Conservation (phyloP, 2,888 invertebrate genomes). For the Drosophila testacea region DNA sequence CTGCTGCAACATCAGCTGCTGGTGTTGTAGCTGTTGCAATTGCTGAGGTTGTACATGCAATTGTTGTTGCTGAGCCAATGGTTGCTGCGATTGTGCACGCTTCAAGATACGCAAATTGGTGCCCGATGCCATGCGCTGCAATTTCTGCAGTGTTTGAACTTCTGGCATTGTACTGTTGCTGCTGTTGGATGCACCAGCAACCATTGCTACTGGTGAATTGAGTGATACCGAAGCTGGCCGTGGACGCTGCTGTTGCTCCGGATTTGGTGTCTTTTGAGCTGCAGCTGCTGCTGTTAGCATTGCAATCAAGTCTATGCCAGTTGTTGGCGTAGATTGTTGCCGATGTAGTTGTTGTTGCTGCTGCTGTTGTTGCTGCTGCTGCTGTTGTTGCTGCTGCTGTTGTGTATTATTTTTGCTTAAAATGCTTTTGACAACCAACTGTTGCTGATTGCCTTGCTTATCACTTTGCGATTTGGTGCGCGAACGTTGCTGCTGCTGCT, state of each 20-base stretch:
- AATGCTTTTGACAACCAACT: conserved; percentile 58
- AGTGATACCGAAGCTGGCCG: conserved; percentile 72
- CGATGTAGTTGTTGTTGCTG: conserved; percentile 50
- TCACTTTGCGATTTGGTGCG: conserved; percentile 81
- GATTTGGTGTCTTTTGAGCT: conserved; percentile 53
- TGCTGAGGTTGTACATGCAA: conserved; percentile 46
- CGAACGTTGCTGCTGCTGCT: conserved; percentile 63
- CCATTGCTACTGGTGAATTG: conserved; percentile 44
- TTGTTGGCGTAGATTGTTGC: conserved; percentile 45
- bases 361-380: conserved; percentile 36
- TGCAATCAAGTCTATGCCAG: conserved; percentile 73
- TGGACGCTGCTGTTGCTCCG: conserved; percentile 57
- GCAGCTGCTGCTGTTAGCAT: conserved; percentile 74
- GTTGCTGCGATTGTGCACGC: conserved; percentile 73
- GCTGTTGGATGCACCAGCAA: conserved; percentile 31
- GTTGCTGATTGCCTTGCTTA: conserved; percentile 64
- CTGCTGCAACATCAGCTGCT: conserved; percentile 47
- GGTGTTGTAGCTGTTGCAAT: conserved; percentile 44
- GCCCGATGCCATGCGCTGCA: conserved; percentile 81
- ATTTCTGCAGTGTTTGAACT: conserved; percentile 57
- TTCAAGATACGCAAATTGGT: conserved; percentile 78
- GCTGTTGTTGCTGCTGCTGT: conserved; percentile 37
- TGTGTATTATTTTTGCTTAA: conserved; percentile 46
- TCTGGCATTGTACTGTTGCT: conserved; percentile 31
- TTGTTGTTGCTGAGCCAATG: conserved; percentile 41